Conservation (phyloP, 2,888 invertebrate species). For the Cataglyphis altisquamis region DNA sequence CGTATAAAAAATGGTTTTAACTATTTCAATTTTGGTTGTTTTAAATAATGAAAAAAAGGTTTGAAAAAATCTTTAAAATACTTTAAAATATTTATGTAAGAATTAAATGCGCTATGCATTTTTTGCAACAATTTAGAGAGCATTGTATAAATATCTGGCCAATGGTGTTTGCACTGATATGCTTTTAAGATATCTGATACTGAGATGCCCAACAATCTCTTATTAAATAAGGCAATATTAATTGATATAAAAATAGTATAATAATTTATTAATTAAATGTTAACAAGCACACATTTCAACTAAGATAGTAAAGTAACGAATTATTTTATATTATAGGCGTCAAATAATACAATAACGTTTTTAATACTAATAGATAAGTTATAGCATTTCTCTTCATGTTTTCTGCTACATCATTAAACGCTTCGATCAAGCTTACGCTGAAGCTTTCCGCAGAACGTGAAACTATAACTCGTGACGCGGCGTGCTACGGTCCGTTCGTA, state of each 20-base stretch:
- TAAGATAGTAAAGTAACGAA: background rate
- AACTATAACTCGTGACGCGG: conserved; percentile 42
- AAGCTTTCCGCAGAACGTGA: conserved; percentile 29
- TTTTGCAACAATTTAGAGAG: background rate
- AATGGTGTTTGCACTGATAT: background rate
- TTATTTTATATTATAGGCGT: background rate
- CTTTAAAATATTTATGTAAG: background rate
- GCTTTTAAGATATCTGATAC: no score
- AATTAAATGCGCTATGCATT: background rate
- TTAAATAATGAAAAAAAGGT: background rate
- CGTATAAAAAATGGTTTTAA: background rate
- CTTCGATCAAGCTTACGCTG: conserved; percentile 51
- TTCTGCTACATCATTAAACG: conserved; percentile 61
- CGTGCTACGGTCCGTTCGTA: conserved; percentile 27
- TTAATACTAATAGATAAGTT: conserved; percentile 11
- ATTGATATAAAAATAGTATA: background rate
- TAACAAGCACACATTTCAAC: background rate
- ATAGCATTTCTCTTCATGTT: conserved; percentile 70
- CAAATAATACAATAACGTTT: background rate
- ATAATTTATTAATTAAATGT: background rate
- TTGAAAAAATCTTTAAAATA: background rate
- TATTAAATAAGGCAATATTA: background rate
- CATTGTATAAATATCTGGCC: background rate
- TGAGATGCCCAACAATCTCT: background rate
- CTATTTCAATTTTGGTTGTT: background rate